Percentiles rank a stretch among this genome's conserved stretches.
Evolutionary conservation across 2,113 vertebrate species (phyloP).

Genomic region (Grantiella picta): DNA sequence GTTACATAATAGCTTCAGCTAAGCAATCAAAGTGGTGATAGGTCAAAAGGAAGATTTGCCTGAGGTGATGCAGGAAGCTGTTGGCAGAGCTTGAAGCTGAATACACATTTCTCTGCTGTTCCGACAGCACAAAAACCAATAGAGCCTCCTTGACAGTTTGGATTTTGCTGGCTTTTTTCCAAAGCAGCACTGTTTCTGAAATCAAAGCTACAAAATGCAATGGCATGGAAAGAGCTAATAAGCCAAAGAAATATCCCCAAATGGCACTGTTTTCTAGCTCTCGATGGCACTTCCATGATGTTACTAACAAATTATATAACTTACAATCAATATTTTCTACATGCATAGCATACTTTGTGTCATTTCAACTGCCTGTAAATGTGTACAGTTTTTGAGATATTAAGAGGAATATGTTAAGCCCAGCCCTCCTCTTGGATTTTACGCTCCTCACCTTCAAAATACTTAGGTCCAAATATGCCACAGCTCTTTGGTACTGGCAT

Average conservation of each 20-base stretch:
- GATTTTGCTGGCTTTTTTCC: constrained; percentile 37
- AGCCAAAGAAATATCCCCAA: constrained; percentile 1
- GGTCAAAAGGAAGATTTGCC: constrained; percentile 65
- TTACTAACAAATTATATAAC: neutral
- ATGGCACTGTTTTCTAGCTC: neutral
- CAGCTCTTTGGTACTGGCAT: neutral
- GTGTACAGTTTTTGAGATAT: neutral
- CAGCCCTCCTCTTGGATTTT: neutral
- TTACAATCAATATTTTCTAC: neutral
- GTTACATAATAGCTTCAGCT: constrained; percentile 60
- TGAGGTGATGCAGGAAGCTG: constrained; percentile 56
- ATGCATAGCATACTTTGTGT: neutral
- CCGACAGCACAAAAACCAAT: neutral
- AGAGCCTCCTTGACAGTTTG: neutral
- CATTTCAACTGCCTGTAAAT: neutral
- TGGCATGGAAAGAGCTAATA: neutral
- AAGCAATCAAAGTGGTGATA: constrained; percentile 53
- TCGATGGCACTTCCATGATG: neutral
- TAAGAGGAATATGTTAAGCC: neutral
- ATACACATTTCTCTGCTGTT: constrained; percentile 36
- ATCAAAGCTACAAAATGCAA: constrained; percentile 18
- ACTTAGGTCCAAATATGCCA: neutral
- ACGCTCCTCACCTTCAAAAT: neutral
- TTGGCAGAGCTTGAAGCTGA: constrained; percentile 53
- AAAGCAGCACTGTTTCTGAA: constrained; percentile 15